Evolutionary conservation across 2,113 vertebrate genomes (phyloP).

Genomic region (Myocastor coypus): DNA sequence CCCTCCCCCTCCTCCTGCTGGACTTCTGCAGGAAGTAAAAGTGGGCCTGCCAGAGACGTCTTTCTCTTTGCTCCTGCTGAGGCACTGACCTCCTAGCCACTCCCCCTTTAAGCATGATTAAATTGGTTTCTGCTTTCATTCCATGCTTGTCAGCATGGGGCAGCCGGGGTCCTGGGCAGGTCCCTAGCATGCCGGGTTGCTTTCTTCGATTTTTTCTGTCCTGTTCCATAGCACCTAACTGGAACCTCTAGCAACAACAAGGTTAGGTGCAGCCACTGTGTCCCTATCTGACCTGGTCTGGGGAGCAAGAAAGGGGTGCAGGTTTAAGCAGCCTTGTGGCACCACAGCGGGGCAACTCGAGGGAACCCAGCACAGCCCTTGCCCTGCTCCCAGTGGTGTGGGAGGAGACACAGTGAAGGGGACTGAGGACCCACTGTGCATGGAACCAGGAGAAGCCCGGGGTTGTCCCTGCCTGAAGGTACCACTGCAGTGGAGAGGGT

Average conservation of each 20-base stretch:
- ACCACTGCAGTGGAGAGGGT: background rate
- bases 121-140: background rate
- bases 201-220: background rate
- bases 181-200: background rate
- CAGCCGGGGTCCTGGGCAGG: background rate
- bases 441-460: no score
- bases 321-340: no score
- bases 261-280: no score
- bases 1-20: no score
- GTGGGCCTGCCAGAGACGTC: background rate
- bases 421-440: no score
- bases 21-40: no score
- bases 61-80: background rate
- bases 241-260: background rate
- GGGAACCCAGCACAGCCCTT: no score
- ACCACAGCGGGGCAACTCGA: no score
- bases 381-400: no score
- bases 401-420: no score
- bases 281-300: no score
- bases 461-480: background rate
- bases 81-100: background rate
- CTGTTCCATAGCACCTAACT: background rate
- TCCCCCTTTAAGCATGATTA: background rate
- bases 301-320: no score
- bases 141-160: background rate